A percentile compares a stretch with the other conserved stretches of the same genome.
phyloP scores from a whole-genome alignment of 2,888 invertebrate species.

The Sicus ferrugineus region DNA sequence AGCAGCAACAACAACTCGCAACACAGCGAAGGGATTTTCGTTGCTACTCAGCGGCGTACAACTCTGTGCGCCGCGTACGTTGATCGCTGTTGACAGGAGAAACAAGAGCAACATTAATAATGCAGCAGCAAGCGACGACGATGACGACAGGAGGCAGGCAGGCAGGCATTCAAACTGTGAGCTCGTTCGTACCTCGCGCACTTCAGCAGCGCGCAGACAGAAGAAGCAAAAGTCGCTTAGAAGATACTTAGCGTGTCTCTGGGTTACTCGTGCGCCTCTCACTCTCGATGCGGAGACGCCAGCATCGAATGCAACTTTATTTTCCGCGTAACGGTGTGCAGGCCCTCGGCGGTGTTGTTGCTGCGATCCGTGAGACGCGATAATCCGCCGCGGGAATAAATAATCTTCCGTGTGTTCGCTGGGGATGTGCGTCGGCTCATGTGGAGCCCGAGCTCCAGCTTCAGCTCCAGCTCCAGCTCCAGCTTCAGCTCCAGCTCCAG shows the following conservation, averaged over 20 bases:
- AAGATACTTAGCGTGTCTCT: neutral
- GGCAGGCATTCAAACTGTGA: too few species aligned
- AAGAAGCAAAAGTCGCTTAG: neutral
- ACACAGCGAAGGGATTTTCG: neutral
- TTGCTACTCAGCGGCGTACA: neutral
- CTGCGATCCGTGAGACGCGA: slow-evolving; percentile 28
- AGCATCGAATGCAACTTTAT: slow-evolving; percentile 14
- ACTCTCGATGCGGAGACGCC: neutral
- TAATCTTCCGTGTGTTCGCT: slow-evolving; percentile 31
- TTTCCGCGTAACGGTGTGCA: too few species aligned
- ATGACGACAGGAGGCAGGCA: too few species aligned
- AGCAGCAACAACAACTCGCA: neutral
- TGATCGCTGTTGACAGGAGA: neutral
- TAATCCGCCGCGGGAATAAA: slow-evolving; percentile 38
- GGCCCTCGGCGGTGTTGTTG: neutral
- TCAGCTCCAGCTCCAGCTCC: neutral
- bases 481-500: too few species aligned
- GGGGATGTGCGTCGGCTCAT: neutral
- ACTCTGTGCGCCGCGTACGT: neutral
- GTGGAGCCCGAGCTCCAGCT: slow-evolving; percentile 17
- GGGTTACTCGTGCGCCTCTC: neutral
- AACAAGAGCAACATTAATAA: neutral
- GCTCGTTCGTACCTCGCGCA: neutral
- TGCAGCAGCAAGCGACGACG: too few species aligned
- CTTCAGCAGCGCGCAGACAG: neutral